phyloP scores from a whole-genome alignment of 2,888 invertebrate genomes.

The Lucinisca nassula region DNA sequence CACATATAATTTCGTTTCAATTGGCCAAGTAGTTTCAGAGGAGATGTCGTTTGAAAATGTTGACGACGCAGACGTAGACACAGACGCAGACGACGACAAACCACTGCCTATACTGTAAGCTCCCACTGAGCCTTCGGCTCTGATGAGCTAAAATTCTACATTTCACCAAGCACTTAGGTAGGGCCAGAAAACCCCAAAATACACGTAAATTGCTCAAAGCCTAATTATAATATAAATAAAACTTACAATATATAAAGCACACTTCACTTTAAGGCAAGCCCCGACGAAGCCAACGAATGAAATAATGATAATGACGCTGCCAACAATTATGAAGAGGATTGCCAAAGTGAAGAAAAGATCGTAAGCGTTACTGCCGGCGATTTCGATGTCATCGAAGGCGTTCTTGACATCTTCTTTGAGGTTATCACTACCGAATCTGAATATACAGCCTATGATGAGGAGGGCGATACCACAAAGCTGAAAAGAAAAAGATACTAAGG shows the following conservation, averaged over 20 bases:
- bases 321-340: constrained; percentile 70
- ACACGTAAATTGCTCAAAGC: no score
- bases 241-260: constrained; percentile 67
- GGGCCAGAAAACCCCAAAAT: no score
- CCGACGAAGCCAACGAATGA: constrained; percentile 71
- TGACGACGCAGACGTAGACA: no score
- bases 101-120: no score
- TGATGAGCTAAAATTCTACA: no score
- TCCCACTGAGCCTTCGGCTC: no score
- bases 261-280: constrained; percentile 61
- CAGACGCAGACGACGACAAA: no score
- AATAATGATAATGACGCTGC: constrained; percentile 67
- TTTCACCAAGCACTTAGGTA: no score
- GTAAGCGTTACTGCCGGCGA: constrained; percentile 56
- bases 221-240: no score
- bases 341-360: constrained; percentile 54
- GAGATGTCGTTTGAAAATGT: no score
- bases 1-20: no score
- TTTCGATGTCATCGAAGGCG: constrained; percentile 47
- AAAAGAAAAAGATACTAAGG: constrained; percentile 8
- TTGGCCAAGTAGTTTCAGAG: no score
- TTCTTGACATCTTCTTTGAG: constrained; percentile 61
- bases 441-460: constrained; percentile 64
- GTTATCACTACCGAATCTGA: constrained; percentile 64
- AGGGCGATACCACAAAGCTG: constrained; percentile 72